phyloP scores from a whole-genome alignment of 2,797 vertebrate genomes.

The Sebastes paucispinis region DNA sequence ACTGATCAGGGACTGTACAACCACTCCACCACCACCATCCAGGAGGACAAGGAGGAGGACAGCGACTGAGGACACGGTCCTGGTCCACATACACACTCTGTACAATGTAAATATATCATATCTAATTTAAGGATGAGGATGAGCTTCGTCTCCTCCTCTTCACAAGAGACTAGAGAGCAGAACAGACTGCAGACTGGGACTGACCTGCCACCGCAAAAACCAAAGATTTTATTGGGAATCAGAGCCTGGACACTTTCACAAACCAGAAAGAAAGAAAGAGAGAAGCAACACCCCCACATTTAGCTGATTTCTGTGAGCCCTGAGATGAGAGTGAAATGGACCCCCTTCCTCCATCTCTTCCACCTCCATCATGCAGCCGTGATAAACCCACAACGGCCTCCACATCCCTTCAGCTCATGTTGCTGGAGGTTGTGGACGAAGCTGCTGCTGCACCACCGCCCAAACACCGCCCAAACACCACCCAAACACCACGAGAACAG shows the following conservation, averaged over 20 bases:
- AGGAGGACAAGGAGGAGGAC: slow-evolving; percentile 91
- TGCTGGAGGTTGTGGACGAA: background rate
- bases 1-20: slow-evolving; percentile 94
- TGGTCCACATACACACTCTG: slow-evolving; percentile 54
- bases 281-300: slow-evolving; percentile 7
- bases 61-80: slow-evolving; percentile 81
- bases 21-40: slow-evolving; percentile 94
- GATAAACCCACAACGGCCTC: too few species aligned
- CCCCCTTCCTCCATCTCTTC: too few species aligned
- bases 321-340: too few species aligned
- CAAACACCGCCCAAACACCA: too few species aligned
- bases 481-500: background rate
- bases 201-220: slow-evolving; percentile 88
- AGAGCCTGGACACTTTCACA: slow-evolving; percentile 77
- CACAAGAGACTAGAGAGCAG: background rate
- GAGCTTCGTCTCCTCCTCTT: slow-evolving; percentile 25
- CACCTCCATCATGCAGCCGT: too few species aligned
- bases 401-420: background rate
- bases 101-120: slow-evolving; percentile 83
- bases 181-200: slow-evolving; percentile 9
- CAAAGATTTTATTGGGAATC: slow-evolving; percentile 92
- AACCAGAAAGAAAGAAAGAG: slow-evolving; percentile 42
- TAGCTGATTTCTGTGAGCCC: background rate
- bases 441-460: background rate
- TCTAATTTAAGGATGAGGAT: slow-evolving; percentile 90